Percentiles rank a stretch among this genome's conserved stretches.
phyloP scores from a whole-genome alignment of 2,113 vertebrate genomes.

The Chloropsis hardwickii region DNA sequence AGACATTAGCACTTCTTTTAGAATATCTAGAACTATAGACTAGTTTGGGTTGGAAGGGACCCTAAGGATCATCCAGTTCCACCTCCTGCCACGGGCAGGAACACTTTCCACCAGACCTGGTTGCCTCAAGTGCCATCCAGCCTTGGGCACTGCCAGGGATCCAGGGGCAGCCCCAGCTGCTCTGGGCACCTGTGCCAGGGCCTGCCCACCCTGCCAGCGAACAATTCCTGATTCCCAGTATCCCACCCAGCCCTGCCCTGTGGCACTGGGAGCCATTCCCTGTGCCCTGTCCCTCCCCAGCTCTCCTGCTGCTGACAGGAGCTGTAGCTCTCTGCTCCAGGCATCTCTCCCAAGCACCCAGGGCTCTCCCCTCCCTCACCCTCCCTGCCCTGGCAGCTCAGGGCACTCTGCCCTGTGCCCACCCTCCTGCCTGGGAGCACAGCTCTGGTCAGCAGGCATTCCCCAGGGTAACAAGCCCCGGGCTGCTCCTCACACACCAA shows the following conservation, averaged over 20 bases:
- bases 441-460: rapidly evolving
- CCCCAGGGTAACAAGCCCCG: rapidly evolving
- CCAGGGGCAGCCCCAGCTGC: not conserved
- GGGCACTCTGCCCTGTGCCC: rapidly evolving
- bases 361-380: rapidly evolving
- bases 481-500: not conserved
- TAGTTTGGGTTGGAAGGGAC: not conserved
- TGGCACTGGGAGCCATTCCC: not conserved
- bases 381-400: not conserved
- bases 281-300: not conserved
- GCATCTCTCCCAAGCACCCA: not conserved
- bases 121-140: rapidly evolving
- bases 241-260: not conserved
- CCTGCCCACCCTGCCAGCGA: not conserved
- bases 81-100: not conserved
- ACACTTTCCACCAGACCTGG: not conserved
- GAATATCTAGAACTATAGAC: not conserved
- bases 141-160: not conserved
- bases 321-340: not conserved
- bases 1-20: not conserved
- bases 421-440: not conserved
- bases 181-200: not conserved
- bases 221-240: not conserved
- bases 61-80: not conserved
- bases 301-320: not conserved